Conservation (phyloP, 2,113 vertebrate species). For the Dasyurus viverrinus region DNA sequence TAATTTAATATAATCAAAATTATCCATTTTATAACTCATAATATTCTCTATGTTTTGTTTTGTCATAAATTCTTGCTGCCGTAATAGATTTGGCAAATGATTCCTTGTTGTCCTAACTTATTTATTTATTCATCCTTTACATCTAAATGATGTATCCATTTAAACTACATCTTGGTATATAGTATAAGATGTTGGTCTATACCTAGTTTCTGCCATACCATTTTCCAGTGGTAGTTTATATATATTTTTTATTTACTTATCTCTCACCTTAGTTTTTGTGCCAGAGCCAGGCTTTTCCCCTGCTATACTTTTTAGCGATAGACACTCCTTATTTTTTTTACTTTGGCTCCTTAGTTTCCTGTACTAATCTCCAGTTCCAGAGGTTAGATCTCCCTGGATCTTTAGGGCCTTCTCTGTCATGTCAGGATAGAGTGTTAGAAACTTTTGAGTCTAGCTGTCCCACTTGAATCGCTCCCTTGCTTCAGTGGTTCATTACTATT, state of each 20-base stretch:
- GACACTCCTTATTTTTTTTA: background rate
- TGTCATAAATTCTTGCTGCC: too few species aligned
- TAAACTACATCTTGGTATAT: too few species aligned
- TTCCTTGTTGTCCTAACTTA: too few species aligned
- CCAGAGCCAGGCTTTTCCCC: background rate
- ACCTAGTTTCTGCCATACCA: too few species aligned
- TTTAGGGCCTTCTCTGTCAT: background rate
- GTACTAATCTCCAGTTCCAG: background rate
- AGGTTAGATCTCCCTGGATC: background rate
- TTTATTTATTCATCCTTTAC: too few species aligned
- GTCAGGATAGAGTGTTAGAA: background rate
- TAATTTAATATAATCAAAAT: too few species aligned
- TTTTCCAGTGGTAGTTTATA: background rate
- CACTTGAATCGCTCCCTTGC: background rate
- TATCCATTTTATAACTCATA: too few species aligned
- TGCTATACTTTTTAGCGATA: background rate
- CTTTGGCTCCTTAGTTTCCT: background rate
- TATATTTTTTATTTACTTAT: background rate
- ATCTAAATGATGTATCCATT: too few species aligned
- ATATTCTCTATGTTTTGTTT: too few species aligned
- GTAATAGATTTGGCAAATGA: too few species aligned
- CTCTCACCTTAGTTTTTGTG: background rate
- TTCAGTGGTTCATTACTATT: background rate
- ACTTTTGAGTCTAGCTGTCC: background rate
- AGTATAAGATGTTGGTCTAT: too few species aligned